Conservation (phyloP, 2,888 invertebrate genomes). For the Stenodera caucasica region DNA sequence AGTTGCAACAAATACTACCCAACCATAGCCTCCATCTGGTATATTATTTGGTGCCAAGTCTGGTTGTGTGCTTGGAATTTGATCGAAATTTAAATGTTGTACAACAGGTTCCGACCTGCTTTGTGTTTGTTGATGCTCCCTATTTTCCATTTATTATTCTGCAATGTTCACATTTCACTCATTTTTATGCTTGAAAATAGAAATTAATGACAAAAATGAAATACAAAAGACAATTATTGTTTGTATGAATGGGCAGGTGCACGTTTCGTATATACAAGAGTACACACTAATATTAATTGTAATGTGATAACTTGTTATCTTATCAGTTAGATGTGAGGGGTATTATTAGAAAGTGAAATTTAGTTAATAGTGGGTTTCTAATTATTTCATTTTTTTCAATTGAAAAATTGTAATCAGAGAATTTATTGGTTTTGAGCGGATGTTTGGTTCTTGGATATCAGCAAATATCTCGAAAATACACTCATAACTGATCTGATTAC, state of each 20-base stretch:
- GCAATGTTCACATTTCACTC: background rate
- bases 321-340: background rate
- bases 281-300: background rate
- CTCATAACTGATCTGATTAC: too few species aligned
- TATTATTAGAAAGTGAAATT: slow-evolving; percentile 16
- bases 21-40: slow-evolving; percentile 69
- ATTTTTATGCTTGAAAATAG: background rate
- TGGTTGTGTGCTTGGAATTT: slow-evolving; percentile 65
- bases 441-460: too few species aligned
- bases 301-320: background rate
- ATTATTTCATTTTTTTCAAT: too few species aligned
- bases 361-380: slow-evolving; percentile 31
- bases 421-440: too few species aligned
- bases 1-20: slow-evolving; percentile 64
- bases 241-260: background rate
- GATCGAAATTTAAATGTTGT: slow-evolving; percentile 54
- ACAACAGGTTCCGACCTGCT: slow-evolving; percentile 10
- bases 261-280: too few species aligned
- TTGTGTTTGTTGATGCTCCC: slow-evolving; percentile 4
- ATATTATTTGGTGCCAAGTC: slow-evolving; percentile 65
- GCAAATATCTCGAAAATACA: too few species aligned
- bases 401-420: too few species aligned
- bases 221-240: background rate
- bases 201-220: background rate
- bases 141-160: background rate